phyloP scores from a whole-genome alignment of 2,113 vertebrate genomes.

The Ivindomyrus marchei region DNA sequence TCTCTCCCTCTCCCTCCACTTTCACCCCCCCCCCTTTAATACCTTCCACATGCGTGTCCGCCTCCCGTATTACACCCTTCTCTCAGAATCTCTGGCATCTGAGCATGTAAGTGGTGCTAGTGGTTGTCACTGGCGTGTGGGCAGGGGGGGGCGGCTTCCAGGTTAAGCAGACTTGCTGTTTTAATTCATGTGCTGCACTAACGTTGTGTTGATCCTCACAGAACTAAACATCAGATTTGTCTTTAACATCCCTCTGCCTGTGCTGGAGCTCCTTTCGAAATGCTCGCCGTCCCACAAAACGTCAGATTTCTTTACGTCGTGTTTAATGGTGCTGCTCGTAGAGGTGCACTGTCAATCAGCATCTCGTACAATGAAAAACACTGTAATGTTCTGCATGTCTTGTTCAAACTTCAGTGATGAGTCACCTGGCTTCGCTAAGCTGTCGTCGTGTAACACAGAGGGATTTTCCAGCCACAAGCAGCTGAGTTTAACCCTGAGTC shows the following conservation, averaged over 20 bases:
- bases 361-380: not conserved
- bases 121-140: not conserved
- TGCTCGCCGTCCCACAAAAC: not conserved
- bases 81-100: not conserved
- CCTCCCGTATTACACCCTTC: not conserved
- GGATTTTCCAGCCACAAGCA: not conserved
- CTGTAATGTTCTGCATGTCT: not conserved
- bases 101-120: not conserved
- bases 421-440: not conserved
- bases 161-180: not conserved
- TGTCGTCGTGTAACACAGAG: not conserved
- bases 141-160: not conserved
- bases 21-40: not conserved
- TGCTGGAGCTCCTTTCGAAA: not conserved
- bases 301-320: not conserved
- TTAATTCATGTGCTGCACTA: not conserved
- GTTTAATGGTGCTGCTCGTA: not conserved
- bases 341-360: not conserved
- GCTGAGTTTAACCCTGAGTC: not conserved
- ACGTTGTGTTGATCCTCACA: not conserved
- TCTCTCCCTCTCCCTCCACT: constrained; percentile 4
- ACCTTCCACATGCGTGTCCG: not conserved
- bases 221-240: not conserved
- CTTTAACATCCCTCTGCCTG: not conserved
- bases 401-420: not conserved